Base-by-base conservation (phyloP, 2,888 invertebrate species). In the Eilema sororculum region DNA sequence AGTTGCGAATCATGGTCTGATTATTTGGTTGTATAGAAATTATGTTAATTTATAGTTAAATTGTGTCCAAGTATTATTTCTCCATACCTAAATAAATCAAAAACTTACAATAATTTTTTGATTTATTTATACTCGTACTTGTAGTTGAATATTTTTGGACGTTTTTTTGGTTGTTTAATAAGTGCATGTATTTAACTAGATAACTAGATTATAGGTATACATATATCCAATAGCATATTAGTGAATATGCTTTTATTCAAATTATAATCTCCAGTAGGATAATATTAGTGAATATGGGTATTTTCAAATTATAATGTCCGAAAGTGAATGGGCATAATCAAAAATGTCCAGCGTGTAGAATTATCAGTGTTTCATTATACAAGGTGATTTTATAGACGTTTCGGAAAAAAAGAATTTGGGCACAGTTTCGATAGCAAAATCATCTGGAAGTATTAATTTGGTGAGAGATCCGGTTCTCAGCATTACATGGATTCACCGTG, bases 11-110 rank as follows among this genome's bases (percentile, higher is more conserved):
- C 8, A n/a, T 52, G 30, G 52, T 64, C 28, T 30, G 30, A 64
- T 28, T n/a, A 63, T 52, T 22, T 30, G 64, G n/a, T 64, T 64
- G 64, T 52, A 56, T 30, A 30, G n/a, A 8, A 64, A 52, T 6
- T 52, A 6, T n/a, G 12, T 22, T 62, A 24, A 41, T 20, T 25
- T 41, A 62, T 62, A 24, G 22, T 58, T 25, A 16, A 16, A 58
- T 58, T 58, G 25, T 58, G 58, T 28, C 58, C 20, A 58, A 58
- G 24, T 58, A 25, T 58, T 62, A 37, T 41, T 62, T 41, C 10
- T 16, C 37, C 9, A 24, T 62, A 24, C 52, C 8, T 52, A 5
- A 52, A 37, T 62, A 16, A 4, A n/a, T n/a, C n/a, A n/a, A n/a
- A n/a, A n/a, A n/a, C n/a, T 61, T 33, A 24, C 41, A 24, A 6